These are phyloP conservation scores for Lycia hirtaria DNA, from an alignment of 2,888 invertebrate species.

Conservation along the genomic window DNA sequence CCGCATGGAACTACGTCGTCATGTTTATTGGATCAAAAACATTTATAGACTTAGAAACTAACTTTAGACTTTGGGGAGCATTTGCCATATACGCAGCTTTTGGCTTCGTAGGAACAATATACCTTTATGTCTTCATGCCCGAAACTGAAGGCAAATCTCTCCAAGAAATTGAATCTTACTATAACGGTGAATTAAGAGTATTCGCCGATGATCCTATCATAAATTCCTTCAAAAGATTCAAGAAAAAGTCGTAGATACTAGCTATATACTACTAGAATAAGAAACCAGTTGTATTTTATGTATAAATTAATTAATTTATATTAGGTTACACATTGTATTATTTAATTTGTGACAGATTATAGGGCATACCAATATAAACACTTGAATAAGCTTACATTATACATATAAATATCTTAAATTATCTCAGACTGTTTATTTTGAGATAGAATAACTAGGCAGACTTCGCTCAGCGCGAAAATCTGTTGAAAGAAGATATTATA, in stretches of 20 bases:
- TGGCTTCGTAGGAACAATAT: slow-evolving; percentile 75
- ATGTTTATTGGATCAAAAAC: slow-evolving; percentile 83
- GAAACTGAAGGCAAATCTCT: slow-evolving; percentile 84
- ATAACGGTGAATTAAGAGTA: slow-evolving; percentile 63
- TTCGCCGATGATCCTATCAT: slow-evolving; percentile 77
- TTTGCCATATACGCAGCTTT: slow-evolving; percentile 79
- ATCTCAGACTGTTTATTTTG: too few relatives aligned
- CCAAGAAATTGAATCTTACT: slow-evolving; percentile 80
- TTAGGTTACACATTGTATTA: slow-evolving; percentile 6
- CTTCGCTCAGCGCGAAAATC: too few relatives aligned
- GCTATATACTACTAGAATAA: slow-evolving; percentile 34
- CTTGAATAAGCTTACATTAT: neutral
- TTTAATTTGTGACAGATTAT: neutral
- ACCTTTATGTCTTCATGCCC: slow-evolving; percentile 81
- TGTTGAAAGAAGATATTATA: too few relatives aligned
- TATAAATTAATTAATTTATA: slow-evolving; percentile 36
- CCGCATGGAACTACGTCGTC: slow-evolving; percentile 81
- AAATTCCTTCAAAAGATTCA: slow-evolving; percentile 64
- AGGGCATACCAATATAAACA: neutral
- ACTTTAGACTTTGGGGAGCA: slow-evolving; percentile 75
- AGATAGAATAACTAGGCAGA: too few relatives aligned
- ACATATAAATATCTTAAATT: neutral
- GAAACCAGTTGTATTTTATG: slow-evolving; percentile 24
- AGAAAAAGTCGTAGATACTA: slow-evolving; percentile 45
- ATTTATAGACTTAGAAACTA: slow-evolving; percentile 75